Evolutionary conservation across 2,888 invertebrate species (phyloP).

Genomic region (Hirtodrosophila alboralis): DNA sequence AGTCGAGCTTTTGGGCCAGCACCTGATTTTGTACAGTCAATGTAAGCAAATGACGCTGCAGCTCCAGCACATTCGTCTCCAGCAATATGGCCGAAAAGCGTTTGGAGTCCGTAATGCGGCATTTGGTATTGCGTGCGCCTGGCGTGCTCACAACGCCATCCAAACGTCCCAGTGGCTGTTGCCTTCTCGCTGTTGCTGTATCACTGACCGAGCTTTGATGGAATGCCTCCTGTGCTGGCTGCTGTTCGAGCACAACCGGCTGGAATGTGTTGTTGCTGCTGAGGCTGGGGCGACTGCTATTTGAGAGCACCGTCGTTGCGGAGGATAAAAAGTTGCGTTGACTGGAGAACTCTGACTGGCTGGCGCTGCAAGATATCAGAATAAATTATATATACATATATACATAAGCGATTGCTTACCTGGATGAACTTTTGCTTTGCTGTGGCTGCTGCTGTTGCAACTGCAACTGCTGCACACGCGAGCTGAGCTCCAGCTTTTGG

Average conservation of each 20-base stretch:
- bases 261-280: conserved; percentile 74
- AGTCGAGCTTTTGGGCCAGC: conserved; percentile 89
- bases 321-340: conserved; percentile 82
- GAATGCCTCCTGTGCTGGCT: conserved; percentile 70
- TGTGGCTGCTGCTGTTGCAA: conserved; percentile 69
- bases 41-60: conserved; percentile 92
- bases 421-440: conserved; percentile 83
- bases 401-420: conserved; percentile 63
- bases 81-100: conserved; percentile 93
- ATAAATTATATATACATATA: neutral
- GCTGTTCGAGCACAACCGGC: conserved; percentile 66
- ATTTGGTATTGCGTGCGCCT: conserved; percentile 86
- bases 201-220: conserved; percentile 82
- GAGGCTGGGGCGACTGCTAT: conserved; percentile 67
- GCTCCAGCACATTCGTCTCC: conserved; percentile 92
- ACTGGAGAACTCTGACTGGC: conserved; percentile 82
- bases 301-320: conserved; percentile 80
- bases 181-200: conserved; percentile 49
- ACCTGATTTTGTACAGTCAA: conserved; percentile 93
- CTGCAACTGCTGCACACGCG: conserved; percentile 86
- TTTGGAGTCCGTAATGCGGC: conserved; percentile 88
- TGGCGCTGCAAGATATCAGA: conserved; percentile 43
- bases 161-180: conserved; percentile 86
- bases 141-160: conserved; percentile 89
- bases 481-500: conserved; percentile 86